Percentiles rank a stretch among this genome's conserved stretches.
phyloP scores from a whole-genome alignment of 2,113 vertebrate genomes.

The Scomber colias region DNA sequence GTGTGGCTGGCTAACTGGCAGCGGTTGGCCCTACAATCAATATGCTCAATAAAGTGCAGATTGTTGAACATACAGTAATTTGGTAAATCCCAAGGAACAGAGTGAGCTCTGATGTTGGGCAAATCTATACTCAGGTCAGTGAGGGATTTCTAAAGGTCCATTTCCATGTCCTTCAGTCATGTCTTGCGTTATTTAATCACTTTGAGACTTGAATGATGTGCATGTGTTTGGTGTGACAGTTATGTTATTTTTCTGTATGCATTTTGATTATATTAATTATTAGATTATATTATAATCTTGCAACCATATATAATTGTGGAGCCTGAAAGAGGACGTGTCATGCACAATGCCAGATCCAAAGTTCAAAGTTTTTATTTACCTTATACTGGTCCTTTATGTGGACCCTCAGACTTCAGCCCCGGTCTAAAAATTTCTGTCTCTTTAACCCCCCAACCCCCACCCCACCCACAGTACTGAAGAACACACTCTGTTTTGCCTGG shows the following conservation, averaged over 20 bases:
- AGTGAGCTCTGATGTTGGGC: slow-evolving; percentile 39
- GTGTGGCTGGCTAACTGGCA: slow-evolving; percentile 57
- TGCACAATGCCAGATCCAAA: too few species aligned
- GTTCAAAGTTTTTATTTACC: too few species aligned
- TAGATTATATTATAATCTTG: neutral
- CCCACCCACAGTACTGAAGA: too few species aligned
- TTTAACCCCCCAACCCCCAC: too few species aligned
- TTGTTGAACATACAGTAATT: slow-evolving; percentile 62
- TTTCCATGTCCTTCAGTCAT: slow-evolving; percentile 10
- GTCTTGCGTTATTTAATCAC: slow-evolving; percentile 25
- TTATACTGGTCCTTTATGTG: too few species aligned
- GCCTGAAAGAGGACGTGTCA: too few species aligned
- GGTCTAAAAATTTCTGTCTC: too few species aligned
- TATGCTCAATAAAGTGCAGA: slow-evolving; percentile 66
- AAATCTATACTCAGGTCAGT: slow-evolving; percentile 51
- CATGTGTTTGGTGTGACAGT: neutral
- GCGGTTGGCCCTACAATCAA: slow-evolving; percentile 63
- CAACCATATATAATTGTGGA: neutral
- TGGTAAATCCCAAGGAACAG: slow-evolving; percentile 47
- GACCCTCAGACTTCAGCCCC: too few species aligned
- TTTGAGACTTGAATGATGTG: neutral
- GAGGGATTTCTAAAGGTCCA: slow-evolving; percentile 31
- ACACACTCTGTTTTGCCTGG: too few species aligned
- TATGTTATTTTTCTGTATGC: neutral
- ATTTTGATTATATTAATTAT: neutral